Evolutionary conservation across 2,113 vertebrate genomes (phyloP), one percentile per base, ranked within the genome.

Genomic region (Gobiocypris rarus): DNA sequence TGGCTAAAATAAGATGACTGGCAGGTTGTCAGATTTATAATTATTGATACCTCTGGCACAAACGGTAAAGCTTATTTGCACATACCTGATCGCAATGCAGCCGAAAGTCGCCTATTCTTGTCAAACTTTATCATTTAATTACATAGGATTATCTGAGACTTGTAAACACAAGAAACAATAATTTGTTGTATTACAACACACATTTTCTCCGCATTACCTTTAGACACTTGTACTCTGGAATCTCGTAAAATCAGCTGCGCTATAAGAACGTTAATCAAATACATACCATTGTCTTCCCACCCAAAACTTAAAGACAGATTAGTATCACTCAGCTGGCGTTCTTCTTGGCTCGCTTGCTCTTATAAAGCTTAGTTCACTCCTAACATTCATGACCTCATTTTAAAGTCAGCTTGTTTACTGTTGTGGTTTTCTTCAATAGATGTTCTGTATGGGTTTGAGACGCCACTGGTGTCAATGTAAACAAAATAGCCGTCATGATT

Each of bases 261-360:
- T 67, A 67, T 65, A 50, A 80, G 10, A 31, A 50, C 26, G 19
- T 80, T 80, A 67, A 80, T 67, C 5, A 67, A 80, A 80, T 31
- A 15, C 78, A 67, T 9, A 50, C 9, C 63, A 24, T 45, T 31
- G 34, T 80, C 41, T 50, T 80, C 41, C 24, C 77, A 50, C 77
- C 59, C 78, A 80, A 50, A 17, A 52, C 19, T 50, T 80, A 50
- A 67, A 63, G 78, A 67, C 26, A 11, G 59, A 52, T 65, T 80
- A 5, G 7, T 22, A 50, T 34, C 9, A n/a, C 41, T 65, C 58
- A 65, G 13, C 3, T 0, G 71, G 71, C 10, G 15, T 75, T 75
- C 5, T 6, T 65, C 17, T 80, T 31, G 77, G 77, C 59, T 7
- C 9, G 14, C 54, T 45, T 59, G 11, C 50, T 73, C 58, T 63